phyloP scores from a whole-genome alignment of 2,797 vertebrate genomes.

The Tangara arthus region DNA sequence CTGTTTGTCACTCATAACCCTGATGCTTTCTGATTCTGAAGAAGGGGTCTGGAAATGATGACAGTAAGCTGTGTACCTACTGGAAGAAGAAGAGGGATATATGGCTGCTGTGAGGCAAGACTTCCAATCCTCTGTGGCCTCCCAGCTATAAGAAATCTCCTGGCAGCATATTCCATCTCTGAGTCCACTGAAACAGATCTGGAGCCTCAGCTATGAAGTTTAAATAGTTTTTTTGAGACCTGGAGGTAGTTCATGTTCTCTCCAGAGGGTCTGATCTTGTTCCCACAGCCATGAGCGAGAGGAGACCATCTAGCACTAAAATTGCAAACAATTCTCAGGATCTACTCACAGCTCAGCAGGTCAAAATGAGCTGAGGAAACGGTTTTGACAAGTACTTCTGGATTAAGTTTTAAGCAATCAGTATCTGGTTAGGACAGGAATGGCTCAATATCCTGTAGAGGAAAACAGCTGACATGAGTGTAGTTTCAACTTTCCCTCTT shows the following conservation, averaged over 20 bases:
- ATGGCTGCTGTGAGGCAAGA: background rate
- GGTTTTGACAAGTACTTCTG: conserved; percentile 79
- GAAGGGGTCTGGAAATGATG: background rate
- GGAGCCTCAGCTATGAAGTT: background rate
- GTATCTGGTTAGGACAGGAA: conserved; percentile 83
- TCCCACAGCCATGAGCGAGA: background rate
- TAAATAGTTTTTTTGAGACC: background rate
- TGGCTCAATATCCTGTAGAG: conserved; percentile 82
- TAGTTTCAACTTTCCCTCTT: conserved; percentile 76
- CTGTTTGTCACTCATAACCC: background rate
- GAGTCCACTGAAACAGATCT: background rate
- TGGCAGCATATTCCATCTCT: background rate
- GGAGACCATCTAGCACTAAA: background rate
- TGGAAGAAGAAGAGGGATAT: background rate
- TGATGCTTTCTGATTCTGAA: background rate
- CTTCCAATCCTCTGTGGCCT: background rate
- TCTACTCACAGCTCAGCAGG: conserved; percentile 73
- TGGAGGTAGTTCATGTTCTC: background rate
- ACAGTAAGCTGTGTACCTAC: background rate
- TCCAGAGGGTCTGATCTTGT: background rate
- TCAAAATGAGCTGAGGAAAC: conserved; percentile 78
- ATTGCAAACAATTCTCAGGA: conserved; percentile 47
- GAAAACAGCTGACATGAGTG: conserved; percentile 80
- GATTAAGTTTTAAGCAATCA: conserved; percentile 81
- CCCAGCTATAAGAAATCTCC: background rate